Evolutionary conservation across 2,113 vertebrate species (phyloP), one percentile per base, ranked within the genome.

Genomic region (Hippocampus mohnikei): DNA sequence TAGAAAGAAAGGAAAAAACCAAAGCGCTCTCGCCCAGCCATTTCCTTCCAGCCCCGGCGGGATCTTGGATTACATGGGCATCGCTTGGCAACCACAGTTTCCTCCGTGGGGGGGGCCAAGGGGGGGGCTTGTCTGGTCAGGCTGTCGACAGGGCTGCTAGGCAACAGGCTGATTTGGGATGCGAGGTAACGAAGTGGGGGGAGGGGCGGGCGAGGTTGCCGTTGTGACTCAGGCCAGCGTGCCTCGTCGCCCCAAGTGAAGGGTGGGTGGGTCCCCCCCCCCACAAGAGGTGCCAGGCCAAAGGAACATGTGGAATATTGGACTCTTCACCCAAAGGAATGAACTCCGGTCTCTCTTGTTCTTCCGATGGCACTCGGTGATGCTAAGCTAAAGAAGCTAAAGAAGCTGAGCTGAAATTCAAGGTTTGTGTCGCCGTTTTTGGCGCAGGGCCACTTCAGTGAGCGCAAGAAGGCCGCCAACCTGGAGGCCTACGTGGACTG

Each of bases 401-500:
- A 37, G 66, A 71, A 52, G 42, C 40, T 33, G 18, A 1, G 29
- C 11, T 16, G 56, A 71, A 76, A 64, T 61, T 9, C 48, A 55
- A 60, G 50, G 61, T 70, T 2, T 67, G 48, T 52, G 50, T 53
- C 69, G 18, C 75, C 61, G 42, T 78, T 48, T 52, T 75, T 84
- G 56, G 66, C 69, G 0, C 80, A 98, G 96, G 94, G 76, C 69
- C 93, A 94, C 84, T 96, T 94, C 0, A 85, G 89, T 8, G 94
- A 95, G 63, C 86, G 66, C 75, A 97, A 96, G 90, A 96, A 95
- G 84, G 91, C 94, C 29, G 91, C 92, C 11, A 96, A 95, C 73
- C 91, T 98, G 73, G 94, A 96, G 84, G 95, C 95, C 0, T 98
- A 98, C 0, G 95, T 98, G 33, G 96, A 97, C 60, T 98, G 97